A percentile compares a stretch with the other conserved stretches of the same genome.
phyloP scores from a whole-genome alignment of 1,140 invertebrate species.

The Anagrus nilaparvatae region DNA sequence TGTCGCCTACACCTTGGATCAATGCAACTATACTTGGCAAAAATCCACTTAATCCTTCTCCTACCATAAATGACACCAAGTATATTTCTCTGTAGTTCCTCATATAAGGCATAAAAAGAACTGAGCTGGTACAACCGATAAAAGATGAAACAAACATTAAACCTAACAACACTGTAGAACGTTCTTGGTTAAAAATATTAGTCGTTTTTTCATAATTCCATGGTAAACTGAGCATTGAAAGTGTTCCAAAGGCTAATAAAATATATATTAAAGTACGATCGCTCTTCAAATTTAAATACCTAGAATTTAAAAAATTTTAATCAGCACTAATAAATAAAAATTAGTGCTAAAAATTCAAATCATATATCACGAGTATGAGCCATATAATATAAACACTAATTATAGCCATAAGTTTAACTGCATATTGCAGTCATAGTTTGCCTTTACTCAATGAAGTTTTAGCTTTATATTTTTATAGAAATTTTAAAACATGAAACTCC shows the following conservation, averaged over 20 bases:
- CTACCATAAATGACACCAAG: conserved; percentile 49
- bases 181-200: conserved; percentile 42
- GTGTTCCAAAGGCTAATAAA: conserved; percentile 51
- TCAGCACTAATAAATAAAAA: no score
- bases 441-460: no score
- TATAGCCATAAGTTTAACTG: no score
- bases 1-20: conserved; percentile 57
- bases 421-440: no score
- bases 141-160: conserved; percentile 67
- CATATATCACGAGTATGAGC: no score
- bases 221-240: conserved; percentile 55
- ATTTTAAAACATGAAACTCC: no score
- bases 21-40: conserved; percentile 71
- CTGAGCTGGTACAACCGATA: conserved; percentile 82
- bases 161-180: conserved; percentile 58
- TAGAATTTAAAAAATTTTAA: no score
- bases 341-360: no score
- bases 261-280: no score
- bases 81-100: conserved; percentile 60
- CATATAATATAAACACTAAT: no score
- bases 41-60: conserved; percentile 72
- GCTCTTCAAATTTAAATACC: no score
- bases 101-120: conserved; percentile 80
- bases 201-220: conserved; percentile 60
- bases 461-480: no score